Conservation (phyloP, 2,113 vertebrate genomes). For the Mesoclemmys tuberculata region DNA sequence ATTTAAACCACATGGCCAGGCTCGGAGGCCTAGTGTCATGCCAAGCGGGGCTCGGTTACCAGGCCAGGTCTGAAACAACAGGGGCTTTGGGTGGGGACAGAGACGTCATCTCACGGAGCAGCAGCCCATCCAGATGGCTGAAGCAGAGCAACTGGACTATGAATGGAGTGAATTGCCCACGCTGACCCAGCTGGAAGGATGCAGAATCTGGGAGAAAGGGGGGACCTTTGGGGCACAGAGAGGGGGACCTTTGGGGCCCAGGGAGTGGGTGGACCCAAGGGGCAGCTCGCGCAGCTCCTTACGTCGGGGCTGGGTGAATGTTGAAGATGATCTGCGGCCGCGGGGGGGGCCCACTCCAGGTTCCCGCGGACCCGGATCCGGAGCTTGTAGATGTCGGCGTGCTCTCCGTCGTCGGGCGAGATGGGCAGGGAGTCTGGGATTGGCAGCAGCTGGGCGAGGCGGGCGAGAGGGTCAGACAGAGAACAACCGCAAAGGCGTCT, state of each 20-base stretch:
- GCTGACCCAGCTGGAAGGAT: background rate
- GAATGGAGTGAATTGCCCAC: background rate
- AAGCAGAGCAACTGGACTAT: background rate
- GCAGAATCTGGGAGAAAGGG: background rate
- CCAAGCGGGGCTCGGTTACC: background rate
- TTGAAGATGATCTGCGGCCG: slow-evolving; percentile 99
- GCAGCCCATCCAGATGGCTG: background rate
- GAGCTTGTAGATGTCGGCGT: slow-evolving; percentile 95
- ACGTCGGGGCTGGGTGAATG: slow-evolving; percentile 93
- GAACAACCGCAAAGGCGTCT: background rate
- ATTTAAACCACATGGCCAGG: background rate
- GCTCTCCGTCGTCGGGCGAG: slow-evolving; percentile 95
- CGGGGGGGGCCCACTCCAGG: slow-evolving; percentile 95
- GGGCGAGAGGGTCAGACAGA: background rate
- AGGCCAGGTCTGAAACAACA: background rate
- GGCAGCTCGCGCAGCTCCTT: slow-evolving; percentile 36
- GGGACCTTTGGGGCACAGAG: background rate
- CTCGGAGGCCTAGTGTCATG: background rate
- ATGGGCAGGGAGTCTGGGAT: slow-evolving; percentile 96
- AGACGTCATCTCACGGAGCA: background rate
- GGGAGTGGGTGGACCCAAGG: background rate
- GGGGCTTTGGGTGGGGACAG: background rate
- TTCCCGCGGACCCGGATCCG: slow-evolving; percentile 97
- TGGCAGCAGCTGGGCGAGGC: slow-evolving; percentile 87
- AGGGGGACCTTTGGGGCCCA: background rate